These are phyloP conservation scores for Coregonus clupeaformis DNA, from an alignment of 2,113 vertebrate species.

Conservation along the genomic window DNA sequence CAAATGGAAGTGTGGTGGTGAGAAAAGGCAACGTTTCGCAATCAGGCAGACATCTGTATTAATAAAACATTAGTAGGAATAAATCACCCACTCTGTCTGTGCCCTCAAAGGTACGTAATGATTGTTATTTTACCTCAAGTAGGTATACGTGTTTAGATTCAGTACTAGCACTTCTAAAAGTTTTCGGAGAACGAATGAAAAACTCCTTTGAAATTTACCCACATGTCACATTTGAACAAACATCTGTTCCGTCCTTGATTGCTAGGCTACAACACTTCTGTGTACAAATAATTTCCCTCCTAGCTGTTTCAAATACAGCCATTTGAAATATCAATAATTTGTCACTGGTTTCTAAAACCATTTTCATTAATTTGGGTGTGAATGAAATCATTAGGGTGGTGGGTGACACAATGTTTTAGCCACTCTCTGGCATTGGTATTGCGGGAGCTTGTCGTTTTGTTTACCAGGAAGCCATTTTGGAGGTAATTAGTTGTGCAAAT, in stretches of 20 bases:
- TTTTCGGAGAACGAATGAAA: background rate
- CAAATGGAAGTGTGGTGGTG: constrained; percentile 47
- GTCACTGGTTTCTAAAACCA: constrained; percentile 34
- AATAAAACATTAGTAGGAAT: constrained; percentile 73
- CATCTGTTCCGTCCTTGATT: background rate
- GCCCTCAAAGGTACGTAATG: constrained; percentile 42
- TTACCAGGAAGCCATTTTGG: constrained; percentile 48
- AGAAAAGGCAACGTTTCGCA: constrained; percentile 62
- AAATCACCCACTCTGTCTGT: constrained; percentile 45
- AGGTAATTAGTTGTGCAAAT: constrained; percentile 65
- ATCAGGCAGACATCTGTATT: constrained; percentile 63
- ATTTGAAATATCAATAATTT: constrained; percentile 11
- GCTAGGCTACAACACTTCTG: background rate
- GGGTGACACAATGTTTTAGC: constrained; percentile 53
- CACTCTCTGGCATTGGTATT: constrained; percentile 34
- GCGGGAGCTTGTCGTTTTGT: constrained; percentile 35
- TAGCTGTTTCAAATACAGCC: background rate
- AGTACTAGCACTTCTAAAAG: constrained; percentile 4
- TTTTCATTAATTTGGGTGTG: constrained; percentile 46
- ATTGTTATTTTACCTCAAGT: constrained; percentile 27
- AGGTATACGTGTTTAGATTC: constrained; percentile 32
- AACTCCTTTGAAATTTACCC: background rate
- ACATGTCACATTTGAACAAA: background rate
- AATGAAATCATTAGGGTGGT: constrained; percentile 45
- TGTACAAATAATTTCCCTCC: background rate